Conservation (phyloP, 2,888 invertebrate species). For the Ophioninae sp. region DNA sequence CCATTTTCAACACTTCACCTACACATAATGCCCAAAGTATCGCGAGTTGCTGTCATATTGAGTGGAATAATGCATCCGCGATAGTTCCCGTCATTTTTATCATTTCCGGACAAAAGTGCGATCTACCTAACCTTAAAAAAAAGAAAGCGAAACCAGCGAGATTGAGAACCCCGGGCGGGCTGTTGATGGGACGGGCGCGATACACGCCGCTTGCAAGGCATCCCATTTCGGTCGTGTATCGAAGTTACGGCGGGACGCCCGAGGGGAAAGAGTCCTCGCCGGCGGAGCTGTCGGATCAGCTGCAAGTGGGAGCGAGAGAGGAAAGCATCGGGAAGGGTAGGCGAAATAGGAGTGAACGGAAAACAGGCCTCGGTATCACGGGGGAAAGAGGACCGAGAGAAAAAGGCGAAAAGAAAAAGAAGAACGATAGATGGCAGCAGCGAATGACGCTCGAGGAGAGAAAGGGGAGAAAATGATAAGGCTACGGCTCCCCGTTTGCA, state of each 20-base stretch:
- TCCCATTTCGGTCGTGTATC: slow-evolving; percentile 12
- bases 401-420: slow-evolving; percentile 33
- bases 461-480: slow-evolving; percentile 63
- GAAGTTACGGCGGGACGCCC: slow-evolving; percentile 12
- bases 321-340: slow-evolving; percentile 32
- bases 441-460: slow-evolving; percentile 46
- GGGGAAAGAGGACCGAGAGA: slow-evolving; percentile 1
- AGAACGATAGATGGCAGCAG: slow-evolving; percentile 50
- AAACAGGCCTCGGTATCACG: slow-evolving; percentile 25
- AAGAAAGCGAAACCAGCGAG: background rate
- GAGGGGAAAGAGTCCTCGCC: slow-evolving; percentile 26
- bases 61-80: no score
- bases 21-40: background rate
- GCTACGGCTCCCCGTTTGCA: slow-evolving; percentile 56
- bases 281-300: slow-evolving; percentile 13
- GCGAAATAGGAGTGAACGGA: slow-evolving; percentile 58
- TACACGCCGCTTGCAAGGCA: slow-evolving; percentile 45
- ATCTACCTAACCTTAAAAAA: slow-evolving; percentile 55
- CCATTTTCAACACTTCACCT: background rate
- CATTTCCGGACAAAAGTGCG: background rate
- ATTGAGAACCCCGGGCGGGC: slow-evolving; percentile 60
- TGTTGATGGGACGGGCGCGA: slow-evolving; percentile 63
- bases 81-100: background rate
- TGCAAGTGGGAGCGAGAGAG: slow-evolving; percentile 23
- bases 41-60: background rate